Conservation (phyloP, 2,888 invertebrate genomes). For the Melipona bicolor region DNA sequence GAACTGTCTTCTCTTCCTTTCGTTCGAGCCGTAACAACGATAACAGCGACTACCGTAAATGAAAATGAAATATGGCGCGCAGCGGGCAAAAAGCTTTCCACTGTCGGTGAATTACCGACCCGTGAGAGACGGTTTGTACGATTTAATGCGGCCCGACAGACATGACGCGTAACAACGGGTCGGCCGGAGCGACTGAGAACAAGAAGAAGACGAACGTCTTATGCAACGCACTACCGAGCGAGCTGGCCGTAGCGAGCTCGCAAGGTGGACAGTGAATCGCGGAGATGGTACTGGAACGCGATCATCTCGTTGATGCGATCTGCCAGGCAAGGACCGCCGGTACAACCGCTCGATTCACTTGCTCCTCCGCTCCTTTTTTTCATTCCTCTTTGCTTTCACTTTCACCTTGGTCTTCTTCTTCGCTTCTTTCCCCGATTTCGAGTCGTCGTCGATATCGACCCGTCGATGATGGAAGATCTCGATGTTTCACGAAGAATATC, state of each 20-base stretch:
- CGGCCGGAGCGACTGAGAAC: conserved; percentile 38
- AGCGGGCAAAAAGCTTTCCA: conserved; percentile 36
- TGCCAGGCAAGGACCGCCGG: conserved; percentile 66
- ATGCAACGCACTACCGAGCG: conserved; percentile 51
- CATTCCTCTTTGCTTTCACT: background rate
- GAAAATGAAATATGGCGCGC: conserved; percentile 13
- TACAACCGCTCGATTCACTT: conserved; percentile 55
- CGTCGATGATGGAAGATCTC: no score
- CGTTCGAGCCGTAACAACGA: background rate
- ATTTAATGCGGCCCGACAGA: conserved; percentile 55
- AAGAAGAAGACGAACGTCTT: conserved; percentile 55
- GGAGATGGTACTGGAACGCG: conserved; percentile 59
- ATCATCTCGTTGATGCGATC: conserved; percentile 79
- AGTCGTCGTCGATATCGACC: background rate
- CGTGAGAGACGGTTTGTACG: conserved; percentile 62
- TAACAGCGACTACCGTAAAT: background rate
- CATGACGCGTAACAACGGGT: conserved; percentile 59
- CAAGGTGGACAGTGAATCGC: conserved; percentile 59
- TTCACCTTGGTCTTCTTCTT: background rate
- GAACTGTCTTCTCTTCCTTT: background rate
- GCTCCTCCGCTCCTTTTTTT: conserved; percentile 20
- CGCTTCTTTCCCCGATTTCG: background rate
- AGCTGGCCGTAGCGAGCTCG: conserved; percentile 43
- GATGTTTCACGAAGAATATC: background rate
- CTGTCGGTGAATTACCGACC: conserved; percentile 27